These are phyloP conservation scores for Acronicta leporina DNA, from an alignment of 2,888 invertebrate genomes.

Conservation along the genomic window DNA sequence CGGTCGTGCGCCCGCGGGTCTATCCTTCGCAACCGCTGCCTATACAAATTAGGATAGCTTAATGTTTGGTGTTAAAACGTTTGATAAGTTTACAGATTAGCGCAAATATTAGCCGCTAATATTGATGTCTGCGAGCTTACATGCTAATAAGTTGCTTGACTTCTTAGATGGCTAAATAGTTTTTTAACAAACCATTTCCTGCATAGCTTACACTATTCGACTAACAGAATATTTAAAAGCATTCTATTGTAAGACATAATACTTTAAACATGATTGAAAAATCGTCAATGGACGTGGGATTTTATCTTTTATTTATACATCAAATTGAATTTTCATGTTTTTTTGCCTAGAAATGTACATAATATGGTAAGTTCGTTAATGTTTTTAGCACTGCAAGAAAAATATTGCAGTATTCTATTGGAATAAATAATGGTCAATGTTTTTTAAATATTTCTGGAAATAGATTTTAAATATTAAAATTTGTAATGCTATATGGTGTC, in stretches of 20 bases:
- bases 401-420: background rate
- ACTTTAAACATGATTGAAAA: background rate
- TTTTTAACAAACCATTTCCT: slow-evolving; percentile 63
- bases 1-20: slow-evolving; percentile 20
- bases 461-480: no score
- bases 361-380: background rate
- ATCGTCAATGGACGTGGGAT: background rate
- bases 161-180: slow-evolving; percentile 66
- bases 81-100: slow-evolving; percentile 80
- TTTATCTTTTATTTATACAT: background rate
- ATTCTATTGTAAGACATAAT: slow-evolving; percentile 1
- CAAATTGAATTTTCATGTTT: background rate
- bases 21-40: slow-evolving; percentile 52
- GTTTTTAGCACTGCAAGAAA: background rate
- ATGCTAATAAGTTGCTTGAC: slow-evolving; percentile 73
- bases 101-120: slow-evolving; percentile 79
- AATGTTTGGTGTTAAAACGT: slow-evolving; percentile 84
- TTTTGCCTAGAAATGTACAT: background rate
- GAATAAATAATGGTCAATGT: no score
- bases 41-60: slow-evolving; percentile 72
- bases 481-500: no score
- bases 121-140: slow-evolving; percentile 80
- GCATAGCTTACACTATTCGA: slow-evolving; percentile 42
- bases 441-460: no score
- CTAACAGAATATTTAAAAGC: slow-evolving; percentile 27